Evolutionary conservation across 2,797 vertebrate species (phyloP).

Genomic region (Enoplosus armatus): DNA sequence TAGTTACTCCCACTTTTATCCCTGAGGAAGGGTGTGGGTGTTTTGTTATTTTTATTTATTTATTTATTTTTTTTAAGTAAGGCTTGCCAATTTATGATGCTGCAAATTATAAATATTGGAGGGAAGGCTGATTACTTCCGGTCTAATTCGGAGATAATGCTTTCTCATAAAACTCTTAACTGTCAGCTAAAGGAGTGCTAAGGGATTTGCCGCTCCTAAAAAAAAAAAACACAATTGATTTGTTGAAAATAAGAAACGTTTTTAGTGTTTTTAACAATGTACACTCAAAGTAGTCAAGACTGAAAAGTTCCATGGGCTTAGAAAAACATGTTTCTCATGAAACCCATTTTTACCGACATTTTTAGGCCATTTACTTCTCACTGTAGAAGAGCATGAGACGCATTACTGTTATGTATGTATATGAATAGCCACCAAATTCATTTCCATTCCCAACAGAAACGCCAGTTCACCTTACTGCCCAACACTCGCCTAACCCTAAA

Average conservation of each 20-base stretch:
- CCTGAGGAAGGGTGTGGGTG: background rate
- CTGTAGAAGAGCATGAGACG: too few species aligned
- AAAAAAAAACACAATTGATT: slow-evolving; percentile 18
- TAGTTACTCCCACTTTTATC: slow-evolving; percentile 35
- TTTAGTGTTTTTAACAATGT: background rate
- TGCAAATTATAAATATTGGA: slow-evolving; percentile 35
- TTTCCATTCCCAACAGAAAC: background rate
- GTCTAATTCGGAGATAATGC: slow-evolving; percentile 16
- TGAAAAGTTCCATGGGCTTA: background rate
- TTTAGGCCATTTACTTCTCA: too few species aligned
- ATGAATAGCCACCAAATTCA: too few species aligned
- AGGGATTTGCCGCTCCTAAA: background rate
- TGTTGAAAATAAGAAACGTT: too few species aligned
- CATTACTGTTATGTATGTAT: too few species aligned
- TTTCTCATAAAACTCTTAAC: slow-evolving; percentile 14
- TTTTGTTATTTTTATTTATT: too few species aligned
- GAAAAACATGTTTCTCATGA: background rate
- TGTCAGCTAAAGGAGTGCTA: background rate
- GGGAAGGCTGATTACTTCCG: slow-evolving; percentile 28
- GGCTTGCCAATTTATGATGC: slow-evolving; percentile 42
- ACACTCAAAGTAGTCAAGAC: background rate
- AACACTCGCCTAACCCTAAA: background rate
- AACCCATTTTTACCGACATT: too few species aligned
- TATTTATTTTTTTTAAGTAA: slow-evolving; percentile 7
- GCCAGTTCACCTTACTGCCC: background rate